Evolutionary conservation across 2,888 invertebrate species (phyloP).

Genomic region (Magallana nippona): DNA sequence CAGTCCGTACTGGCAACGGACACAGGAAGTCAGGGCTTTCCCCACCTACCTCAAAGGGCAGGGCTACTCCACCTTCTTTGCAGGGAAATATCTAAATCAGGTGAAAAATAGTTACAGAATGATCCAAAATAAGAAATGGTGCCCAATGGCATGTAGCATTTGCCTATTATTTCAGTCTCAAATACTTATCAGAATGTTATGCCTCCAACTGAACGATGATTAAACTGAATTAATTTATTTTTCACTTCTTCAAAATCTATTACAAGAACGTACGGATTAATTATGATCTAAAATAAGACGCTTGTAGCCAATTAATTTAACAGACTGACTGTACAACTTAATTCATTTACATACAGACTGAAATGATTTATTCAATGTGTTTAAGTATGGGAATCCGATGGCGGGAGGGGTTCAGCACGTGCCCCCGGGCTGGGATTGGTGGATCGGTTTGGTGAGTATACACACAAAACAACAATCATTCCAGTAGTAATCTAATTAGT

Average conservation of each 20-base stretch:
- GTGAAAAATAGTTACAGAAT: constrained; percentile 80
- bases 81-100: constrained; percentile 95
- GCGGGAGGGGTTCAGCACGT: constrained; percentile 85
- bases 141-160: too few species aligned
- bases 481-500: too few species aligned
- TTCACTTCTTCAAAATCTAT: too few species aligned
- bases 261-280: too few species aligned
- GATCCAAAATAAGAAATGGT: too few species aligned
- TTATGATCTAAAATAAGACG: too few species aligned
- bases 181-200: too few species aligned
- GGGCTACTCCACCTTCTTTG: constrained; percentile 91
- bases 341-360: background rate
- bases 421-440: constrained; percentile 92
- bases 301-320: too few species aligned
- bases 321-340: too few species aligned
- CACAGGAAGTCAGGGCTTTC: constrained; percentile 85
- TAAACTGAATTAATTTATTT: too few species aligned
- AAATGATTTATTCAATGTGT: constrained; percentile 53
- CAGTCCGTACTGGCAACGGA: constrained; percentile 85
- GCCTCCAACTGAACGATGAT: too few species aligned
- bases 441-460: constrained; percentile 86
- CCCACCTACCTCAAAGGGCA: constrained; percentile 85
- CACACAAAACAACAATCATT: background rate
- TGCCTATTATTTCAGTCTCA: too few species aligned
- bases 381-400: constrained; percentile 84